Percentiles rank a stretch among this genome's conserved stretches.
phyloP scores from a whole-genome alignment of 2,797 vertebrate genomes.

The Lagorchestes hirsutus region DNA sequence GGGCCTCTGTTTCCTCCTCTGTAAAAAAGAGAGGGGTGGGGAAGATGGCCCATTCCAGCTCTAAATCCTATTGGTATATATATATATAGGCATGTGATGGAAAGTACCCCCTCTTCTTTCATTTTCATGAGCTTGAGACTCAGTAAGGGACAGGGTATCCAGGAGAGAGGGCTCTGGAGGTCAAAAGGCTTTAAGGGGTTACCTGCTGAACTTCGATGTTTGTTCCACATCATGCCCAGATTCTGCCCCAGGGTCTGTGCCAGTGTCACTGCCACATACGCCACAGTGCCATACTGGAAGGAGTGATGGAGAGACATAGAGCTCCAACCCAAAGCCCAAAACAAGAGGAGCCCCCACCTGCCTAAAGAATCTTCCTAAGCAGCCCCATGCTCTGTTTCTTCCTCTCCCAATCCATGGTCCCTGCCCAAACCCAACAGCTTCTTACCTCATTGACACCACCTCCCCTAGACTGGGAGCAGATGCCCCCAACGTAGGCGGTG shows the following conservation, averaged over 20 bases:
- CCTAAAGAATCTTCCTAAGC: not conserved
- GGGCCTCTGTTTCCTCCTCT: not conserved
- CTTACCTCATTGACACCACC: constrained; percentile 95
- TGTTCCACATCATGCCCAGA: constrained; percentile 97
- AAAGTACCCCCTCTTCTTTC: not conserved
- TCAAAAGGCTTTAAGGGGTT: not conserved
- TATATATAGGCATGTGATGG: not conserved
- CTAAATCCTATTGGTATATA: not conserved
- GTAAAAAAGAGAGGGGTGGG: not conserved
- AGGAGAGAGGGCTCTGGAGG: not conserved
- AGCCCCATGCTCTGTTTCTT: too few species aligned
- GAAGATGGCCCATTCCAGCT: not conserved
- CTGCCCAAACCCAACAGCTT: not conserved
- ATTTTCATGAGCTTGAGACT: not conserved
- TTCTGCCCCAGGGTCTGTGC: constrained; percentile 96
- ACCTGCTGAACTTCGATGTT: constrained; percentile 92
- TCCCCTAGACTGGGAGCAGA: constrained; percentile 90
- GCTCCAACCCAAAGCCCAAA: not conserved
- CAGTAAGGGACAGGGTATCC: not conserved
- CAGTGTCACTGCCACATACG: constrained; percentile 93
- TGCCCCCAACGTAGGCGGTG: constrained; percentile 92
- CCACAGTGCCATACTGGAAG: constrained; percentile 92
- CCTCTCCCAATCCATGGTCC: not conserved
- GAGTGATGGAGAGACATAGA: constrained; percentile 1
- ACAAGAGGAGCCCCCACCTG: not conserved